Conservation (phyloP, 2,113 vertebrate genomes). For the Numenius arquata region DNA sequence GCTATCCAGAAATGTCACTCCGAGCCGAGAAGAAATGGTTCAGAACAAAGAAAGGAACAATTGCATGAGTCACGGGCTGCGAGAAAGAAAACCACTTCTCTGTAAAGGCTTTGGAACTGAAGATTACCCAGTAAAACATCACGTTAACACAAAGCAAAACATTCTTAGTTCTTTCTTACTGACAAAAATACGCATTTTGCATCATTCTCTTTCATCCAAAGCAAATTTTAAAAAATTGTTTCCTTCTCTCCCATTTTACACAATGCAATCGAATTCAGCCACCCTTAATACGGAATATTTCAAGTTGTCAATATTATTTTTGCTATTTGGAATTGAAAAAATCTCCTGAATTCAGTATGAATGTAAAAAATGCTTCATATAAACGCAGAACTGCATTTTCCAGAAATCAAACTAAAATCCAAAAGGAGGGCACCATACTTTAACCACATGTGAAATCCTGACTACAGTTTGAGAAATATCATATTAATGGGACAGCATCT, state of each 20-base stretch:
- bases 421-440: neutral
- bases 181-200: neutral
- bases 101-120: neutral
- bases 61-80: conserved; percentile 17
- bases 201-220: neutral
- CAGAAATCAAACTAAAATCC: neutral
- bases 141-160: neutral
- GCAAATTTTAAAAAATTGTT: neutral
- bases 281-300: neutral
- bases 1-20: neutral
- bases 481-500: neutral
- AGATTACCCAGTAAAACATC: neutral
- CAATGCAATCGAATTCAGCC: neutral
- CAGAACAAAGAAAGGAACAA: conserved; percentile 35
- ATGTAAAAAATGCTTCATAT: neutral
- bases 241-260: neutral
- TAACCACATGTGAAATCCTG: neutral
- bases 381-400: neutral
- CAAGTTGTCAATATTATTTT: neutral
- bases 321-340: neutral
- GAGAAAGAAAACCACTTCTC: conserved; percentile 18
- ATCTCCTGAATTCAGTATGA: neutral
- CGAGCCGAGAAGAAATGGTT: neutral
- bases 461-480: neutral
- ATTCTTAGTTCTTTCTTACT: neutral